Evolutionary conservation across 2,113 vertebrate species (phyloP).

Genomic region (Suricata suricatta): DNA sequence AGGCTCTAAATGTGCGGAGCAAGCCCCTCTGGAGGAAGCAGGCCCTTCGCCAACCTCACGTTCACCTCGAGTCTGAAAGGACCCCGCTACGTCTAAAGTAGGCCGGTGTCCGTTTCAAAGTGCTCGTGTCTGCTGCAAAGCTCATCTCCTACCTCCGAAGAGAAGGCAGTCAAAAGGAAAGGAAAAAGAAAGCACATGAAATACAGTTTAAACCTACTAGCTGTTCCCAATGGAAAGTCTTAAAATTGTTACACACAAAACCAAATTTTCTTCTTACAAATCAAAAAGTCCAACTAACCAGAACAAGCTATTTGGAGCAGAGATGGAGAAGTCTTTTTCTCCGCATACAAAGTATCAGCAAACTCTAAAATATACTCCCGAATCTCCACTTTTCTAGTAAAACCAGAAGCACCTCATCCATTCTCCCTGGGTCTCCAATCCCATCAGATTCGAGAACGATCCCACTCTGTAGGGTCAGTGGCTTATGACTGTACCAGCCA

Average conservation of each 20-base stretch:
- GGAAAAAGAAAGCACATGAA: background rate
- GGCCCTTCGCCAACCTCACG: background rate
- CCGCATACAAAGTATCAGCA: background rate
- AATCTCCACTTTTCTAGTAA: background rate
- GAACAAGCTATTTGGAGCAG: background rate
- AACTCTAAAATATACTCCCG: background rate
- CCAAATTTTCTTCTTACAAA: background rate
- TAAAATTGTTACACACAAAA: background rate
- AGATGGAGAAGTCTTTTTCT: background rate
- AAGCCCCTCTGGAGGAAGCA: background rate
- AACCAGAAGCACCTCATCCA: background rate
- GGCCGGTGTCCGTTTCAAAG: background rate
- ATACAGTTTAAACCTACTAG: background rate
- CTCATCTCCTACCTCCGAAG: background rate
- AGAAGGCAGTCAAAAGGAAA: background rate
- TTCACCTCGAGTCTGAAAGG: background rate
- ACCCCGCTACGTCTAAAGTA: background rate
- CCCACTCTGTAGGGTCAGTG: accelerated
- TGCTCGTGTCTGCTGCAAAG: background rate
- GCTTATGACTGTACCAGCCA: background rate
- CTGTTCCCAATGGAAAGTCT: background rate
- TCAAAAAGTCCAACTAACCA: background rate
- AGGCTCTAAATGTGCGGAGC: background rate
- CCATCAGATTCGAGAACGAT: accelerated
- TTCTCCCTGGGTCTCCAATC: background rate